phyloP scores from a whole-genome alignment of 2,113 vertebrate species.

The Atherinomorus stipes region DNA sequence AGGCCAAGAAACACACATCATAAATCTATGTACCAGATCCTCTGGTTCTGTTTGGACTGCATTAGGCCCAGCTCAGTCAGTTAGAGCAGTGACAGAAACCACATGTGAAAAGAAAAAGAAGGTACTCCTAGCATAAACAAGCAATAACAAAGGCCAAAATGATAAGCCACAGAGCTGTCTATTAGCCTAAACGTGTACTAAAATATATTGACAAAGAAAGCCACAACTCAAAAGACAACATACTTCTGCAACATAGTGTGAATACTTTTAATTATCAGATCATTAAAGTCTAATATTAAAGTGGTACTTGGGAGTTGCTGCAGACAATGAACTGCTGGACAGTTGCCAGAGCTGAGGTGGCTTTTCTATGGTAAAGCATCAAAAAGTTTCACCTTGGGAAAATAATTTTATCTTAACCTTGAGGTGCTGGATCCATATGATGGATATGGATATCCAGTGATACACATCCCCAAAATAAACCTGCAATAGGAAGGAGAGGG shows the following conservation, averaged over 20 bases:
- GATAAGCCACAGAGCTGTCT: slow-evolving; percentile 61
- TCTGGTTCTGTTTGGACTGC: slow-evolving; percentile 57
- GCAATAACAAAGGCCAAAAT: slow-evolving; percentile 66
- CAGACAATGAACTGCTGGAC: slow-evolving; percentile 39
- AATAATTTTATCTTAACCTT: slow-evolving; percentile 32
- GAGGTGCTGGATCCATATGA: slow-evolving; percentile 61
- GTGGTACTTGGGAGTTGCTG: slow-evolving; percentile 45
- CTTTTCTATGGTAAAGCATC: slow-evolving; percentile 32
- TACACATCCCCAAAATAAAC: slow-evolving; percentile 74
- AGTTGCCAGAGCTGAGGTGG: slow-evolving; percentile 32
- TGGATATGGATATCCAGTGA: slow-evolving; percentile 63
- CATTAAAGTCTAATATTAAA: slow-evolving; percentile 62
- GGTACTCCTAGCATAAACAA: slow-evolving; percentile 61
- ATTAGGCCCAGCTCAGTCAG: slow-evolving; percentile 53
- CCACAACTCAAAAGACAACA: slow-evolving; percentile 50
- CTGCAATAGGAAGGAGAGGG: slow-evolving; percentile 45
- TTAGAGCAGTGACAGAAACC: slow-evolving; percentile 56
- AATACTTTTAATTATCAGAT: slow-evolving; percentile 62
- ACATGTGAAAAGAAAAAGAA: slow-evolving; percentile 65
- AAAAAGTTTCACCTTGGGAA: slow-evolving; percentile 43
- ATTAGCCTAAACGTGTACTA: slow-evolving; percentile 59
- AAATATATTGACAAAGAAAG: slow-evolving; percentile 74
- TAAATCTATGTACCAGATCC: too few relatives aligned
- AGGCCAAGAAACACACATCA: slow-evolving; percentile 69
- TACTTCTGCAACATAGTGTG: slow-evolving; percentile 40